Conservation (phyloP, 2,797 vertebrate species). For the Peromyscus nudipes region DNA sequence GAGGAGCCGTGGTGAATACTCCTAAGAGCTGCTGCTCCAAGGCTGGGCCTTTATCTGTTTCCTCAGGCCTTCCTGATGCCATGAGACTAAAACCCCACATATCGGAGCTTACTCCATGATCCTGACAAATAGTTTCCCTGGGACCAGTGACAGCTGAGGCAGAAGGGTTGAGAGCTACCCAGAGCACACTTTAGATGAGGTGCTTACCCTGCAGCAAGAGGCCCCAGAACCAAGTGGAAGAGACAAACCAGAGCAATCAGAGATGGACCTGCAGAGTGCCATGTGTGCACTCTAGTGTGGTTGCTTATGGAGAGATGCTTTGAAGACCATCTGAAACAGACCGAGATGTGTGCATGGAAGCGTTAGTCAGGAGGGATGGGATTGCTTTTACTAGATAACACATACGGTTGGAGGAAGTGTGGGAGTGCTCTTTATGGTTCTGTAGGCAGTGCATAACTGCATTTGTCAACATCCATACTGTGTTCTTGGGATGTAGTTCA, state of each 20-base stretch:
- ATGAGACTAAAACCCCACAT: not conserved
- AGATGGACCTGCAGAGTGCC: fast-evolving
- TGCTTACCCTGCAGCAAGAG: fast-evolving
- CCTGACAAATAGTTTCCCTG: not conserved
- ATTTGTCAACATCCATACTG: not conserved
- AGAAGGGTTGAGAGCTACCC: not conserved
- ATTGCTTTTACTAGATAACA: not conserved
- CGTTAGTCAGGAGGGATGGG: not conserved
- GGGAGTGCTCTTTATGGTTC: not conserved
- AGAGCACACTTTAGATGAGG: not conserved
- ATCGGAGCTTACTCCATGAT: not conserved
- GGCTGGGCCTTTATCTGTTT: not conserved
- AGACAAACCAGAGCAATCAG: too few species aligned
- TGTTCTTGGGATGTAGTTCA: not conserved
- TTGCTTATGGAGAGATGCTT: not conserved
- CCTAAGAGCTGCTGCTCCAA: not conserved
- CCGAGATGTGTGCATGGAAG: not conserved
- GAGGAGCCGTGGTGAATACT: not conserved
- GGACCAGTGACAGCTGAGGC: not conserved
- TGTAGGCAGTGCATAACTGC: not conserved
- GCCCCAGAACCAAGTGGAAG: not conserved
- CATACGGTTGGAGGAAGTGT: not conserved
- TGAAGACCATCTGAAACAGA: not conserved
- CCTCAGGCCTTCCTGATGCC: not conserved
- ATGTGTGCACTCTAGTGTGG: not conserved